Evolutionary conservation across 1,140 invertebrate species (phyloP), one percentile per base, ranked within the genome.

Genomic region (Cyphomyrmex costatus): DNA sequence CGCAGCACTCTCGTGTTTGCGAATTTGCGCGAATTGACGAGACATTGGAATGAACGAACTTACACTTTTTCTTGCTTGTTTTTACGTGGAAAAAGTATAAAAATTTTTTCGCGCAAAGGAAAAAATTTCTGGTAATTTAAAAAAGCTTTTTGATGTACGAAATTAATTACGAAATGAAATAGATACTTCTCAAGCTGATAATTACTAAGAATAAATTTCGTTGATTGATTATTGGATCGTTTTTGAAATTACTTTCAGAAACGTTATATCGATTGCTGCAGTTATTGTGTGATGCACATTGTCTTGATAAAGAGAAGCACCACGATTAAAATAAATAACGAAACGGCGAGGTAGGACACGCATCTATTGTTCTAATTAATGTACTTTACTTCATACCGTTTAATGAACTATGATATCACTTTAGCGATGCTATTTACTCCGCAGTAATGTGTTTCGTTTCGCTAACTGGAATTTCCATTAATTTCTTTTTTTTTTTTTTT

Each of bases 11-110:
- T 16, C 19, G 36, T 60, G 19, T 61, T 61, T 74, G 58, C 53
- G 36, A 61, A 83, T 73, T 61, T 74, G 33, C 53, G n/a, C 21
- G n/a, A n/a, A 80, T 56, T 14, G 66, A 49, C 56, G 27, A 60
- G n/a, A 71, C 24, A 51, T 49, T 49, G 42, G 21, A 68, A 66
- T 66, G 10, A 46, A 46, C 16, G 10, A 24, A 16, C 36, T 66
- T 24, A 36, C 36, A n/a, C 10, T 42, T 36, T 46, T 21, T 68
- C 6, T 46, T 12, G 58, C 10, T 24, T 21, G 12, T 56, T 58
- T 49, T 66, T 24, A 33, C 3, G 14, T 33, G 42, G 27, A 46
- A 42, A 42, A 24, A 60, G 46, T 36, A n/a, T 36, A 61, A 46
- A 61, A 46, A 42, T 21, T 66, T 65, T 65, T 76, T 60, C 16